Evolutionary conservation across 2,797 vertebrate species (phyloP), one percentile per base, ranked within the genome.

Genomic region (Neosilurus hyrtlii): DNA sequence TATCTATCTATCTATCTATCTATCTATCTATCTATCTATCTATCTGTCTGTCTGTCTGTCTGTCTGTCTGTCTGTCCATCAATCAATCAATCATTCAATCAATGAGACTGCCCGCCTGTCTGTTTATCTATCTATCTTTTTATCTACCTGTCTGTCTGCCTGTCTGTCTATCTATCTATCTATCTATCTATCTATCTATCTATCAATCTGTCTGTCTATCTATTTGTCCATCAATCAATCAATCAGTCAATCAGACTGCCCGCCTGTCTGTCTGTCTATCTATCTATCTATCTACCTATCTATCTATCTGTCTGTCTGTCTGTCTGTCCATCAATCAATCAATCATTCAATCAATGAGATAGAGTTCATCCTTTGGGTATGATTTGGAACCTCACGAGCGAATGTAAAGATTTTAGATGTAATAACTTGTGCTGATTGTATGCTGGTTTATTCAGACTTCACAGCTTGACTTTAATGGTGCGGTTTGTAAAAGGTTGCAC

Each of bases 401-500:
- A 66, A 51, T 66, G 54, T 37, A 24, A 73, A 67, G 43, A 3
- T 26, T 9, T 43, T 15, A 24, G 16, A 62, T 56, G 26, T 76
- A 30, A 56, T 73, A 51, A 68, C 77, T 77, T 70, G 9, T 57
- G 18, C n/a, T 24, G 52, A 16, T 67, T 65, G 49, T 72, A 43
- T 59, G 22, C 70, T 37, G 59, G 63, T 77, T 82, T 77, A 70
- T 59, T 68, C 54, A n/a, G 26, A 61, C 51, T 63, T 70, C 61
- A 59, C 18, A 63, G 68, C 68, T 73, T 30, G 0, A 16, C 12
- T 68, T 77, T 84, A 37, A 81, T 77, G 26, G 26, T 71, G 43
- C 22, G 63, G 37, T 54, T 62, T 37, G 37, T 81, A 52, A 68
- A 76, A 76, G 35, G 68, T 71, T 81, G 79, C 73, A 56, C 62